Evolutionary conservation across 2,797 vertebrate genomes (phyloP), one percentile per base, ranked within the genome.

Genomic region (Notoglanidium macrostoma): DNA sequence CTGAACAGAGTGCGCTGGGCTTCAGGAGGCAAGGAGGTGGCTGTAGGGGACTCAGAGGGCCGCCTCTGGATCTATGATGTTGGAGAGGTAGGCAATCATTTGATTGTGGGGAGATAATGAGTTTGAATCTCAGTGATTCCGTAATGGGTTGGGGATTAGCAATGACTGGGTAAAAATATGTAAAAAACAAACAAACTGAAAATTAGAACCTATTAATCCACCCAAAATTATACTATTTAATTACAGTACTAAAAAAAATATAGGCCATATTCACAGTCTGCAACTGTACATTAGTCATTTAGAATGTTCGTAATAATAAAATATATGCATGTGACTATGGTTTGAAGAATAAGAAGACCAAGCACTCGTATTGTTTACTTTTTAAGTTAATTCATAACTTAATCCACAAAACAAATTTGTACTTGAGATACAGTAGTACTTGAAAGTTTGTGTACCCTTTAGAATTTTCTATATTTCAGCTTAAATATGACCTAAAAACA

Each of bases 31-130:
- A 98, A 97, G 93, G 98, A 99, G 91, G 97, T 99, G 12, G 97
- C 98, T 0, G 98, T 99, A 59, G 98, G 98, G 0, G 98, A 99
- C 92, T 99, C 98, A 0, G 98, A 99, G 91, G 98, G 98, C 26
- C 96, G 97, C 9, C 96, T 99, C 83, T 99, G 98, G 98, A 96
- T 99, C 95, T 99, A 99, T 26, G 98, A 99, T 5, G 97, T 97
- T 21, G 98, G 98, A 95, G 98, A 99, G 98, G 98, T 99, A 96
- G 73, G 83, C 9, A n/a, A n/a, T n/a, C 8, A 57, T 32, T 57
- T 21, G 19, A 11, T 77, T 8, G 32, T 19, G 5, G 26, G 9
- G 14, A 32, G 74, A 76, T 54, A 54, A 15, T 54, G 14, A 77
- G n/a, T 54, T 51, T 74, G 11, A 40, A 46, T 23, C 21, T 44